These are phyloP conservation scores for Drosophila pallidifrons DNA, from an alignment of 1,140 invertebrate species.

Conservation along the genomic window DNA sequence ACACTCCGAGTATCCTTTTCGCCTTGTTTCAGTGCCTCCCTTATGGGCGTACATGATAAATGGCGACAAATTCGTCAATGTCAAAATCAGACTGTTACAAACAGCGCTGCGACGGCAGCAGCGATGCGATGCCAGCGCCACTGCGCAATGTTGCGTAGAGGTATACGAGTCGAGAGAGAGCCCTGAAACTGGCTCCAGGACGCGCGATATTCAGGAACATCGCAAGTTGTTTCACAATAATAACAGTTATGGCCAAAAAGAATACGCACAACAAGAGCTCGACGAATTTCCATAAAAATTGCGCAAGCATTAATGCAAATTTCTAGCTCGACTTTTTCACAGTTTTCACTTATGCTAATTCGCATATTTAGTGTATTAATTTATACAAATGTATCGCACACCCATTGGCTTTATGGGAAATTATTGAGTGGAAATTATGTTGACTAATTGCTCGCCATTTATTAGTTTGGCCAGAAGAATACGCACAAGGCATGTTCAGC, in stretches of 20 bases:
- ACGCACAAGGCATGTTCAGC: slow-evolving; percentile 7
- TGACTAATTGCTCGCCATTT: slow-evolving; percentile 43
- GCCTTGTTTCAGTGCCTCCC: slow-evolving; percentile 50
- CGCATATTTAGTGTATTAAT: slow-evolving; percentile 25
- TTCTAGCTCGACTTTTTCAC: slow-evolving; percentile 22
- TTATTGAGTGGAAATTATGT: slow-evolving; percentile 50
- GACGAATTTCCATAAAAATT: slow-evolving; percentile 15
- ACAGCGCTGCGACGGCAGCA: slow-evolving; percentile 43
- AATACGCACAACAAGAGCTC: not conserved
- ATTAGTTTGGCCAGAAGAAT: slow-evolving; percentile 3
- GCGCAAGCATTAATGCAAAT: slow-evolving; percentile 31
- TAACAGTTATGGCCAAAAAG: slow-evolving; percentile 19
- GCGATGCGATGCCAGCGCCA: slow-evolving; percentile 17
- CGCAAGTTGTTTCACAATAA: slow-evolving; percentile 16
- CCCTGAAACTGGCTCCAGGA: slow-evolving; percentile 36
- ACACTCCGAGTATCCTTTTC: slow-evolving; percentile 62
- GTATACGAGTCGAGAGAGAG: slow-evolving; percentile 12
- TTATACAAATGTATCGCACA: slow-evolving; percentile 29
- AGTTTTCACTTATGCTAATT: slow-evolving; percentile 31
- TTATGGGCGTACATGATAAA: slow-evolving; percentile 75
- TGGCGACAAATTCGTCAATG: slow-evolving; percentile 74
- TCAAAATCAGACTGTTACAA: slow-evolving; percentile 81
- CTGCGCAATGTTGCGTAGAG: slow-evolving; percentile 36
- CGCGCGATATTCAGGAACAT: slow-evolving; percentile 28
- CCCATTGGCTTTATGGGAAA: slow-evolving; percentile 33